Evolutionary conservation across 1,140 invertebrate species (phyloP).

Genomic region (Ceratosolen fusciceps): DNA sequence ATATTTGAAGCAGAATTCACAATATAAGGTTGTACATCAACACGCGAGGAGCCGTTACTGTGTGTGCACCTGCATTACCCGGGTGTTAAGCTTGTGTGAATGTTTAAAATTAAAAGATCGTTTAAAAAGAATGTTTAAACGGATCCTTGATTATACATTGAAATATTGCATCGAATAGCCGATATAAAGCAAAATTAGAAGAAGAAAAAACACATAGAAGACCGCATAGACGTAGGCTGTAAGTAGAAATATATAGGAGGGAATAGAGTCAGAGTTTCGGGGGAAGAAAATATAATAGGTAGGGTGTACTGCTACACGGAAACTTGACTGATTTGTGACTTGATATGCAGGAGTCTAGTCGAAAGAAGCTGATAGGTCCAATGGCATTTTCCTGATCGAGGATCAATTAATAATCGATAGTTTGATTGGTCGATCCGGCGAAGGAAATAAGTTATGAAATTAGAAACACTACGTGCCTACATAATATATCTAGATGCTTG

Average conservation of each 20-base stretch:
- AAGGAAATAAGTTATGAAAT: not conserved
- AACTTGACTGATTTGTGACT: not conserved
- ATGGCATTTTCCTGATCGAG: too few species aligned
- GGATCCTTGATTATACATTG: not conserved
- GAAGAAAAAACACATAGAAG: not conserved
- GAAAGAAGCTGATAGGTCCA: not conserved
- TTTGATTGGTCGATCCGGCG: too few species aligned
- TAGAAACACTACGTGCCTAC: constrained; percentile 45
- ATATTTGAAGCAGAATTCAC: not conserved
- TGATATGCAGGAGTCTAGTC: constrained; percentile 15
- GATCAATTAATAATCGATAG: too few species aligned
- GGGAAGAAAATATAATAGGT: not conserved
- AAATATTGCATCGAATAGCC: constrained; percentile 1
- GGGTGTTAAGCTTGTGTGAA: too few species aligned
- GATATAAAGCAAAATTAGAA: not conserved
- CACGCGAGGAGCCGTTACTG: not conserved
- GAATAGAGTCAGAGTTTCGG: not conserved
- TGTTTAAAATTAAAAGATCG: too few species aligned
- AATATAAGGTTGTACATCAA: not conserved
- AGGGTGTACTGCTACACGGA: not conserved
- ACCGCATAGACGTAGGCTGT: not conserved
- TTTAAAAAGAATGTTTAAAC: not conserved
- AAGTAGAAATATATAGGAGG: not conserved
- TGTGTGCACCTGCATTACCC: too few species aligned
- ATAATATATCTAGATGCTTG: constrained; percentile 40